phyloP scores from a whole-genome alignment of 2,888 invertebrate genomes.

The Drosophila paranaensis region DNA sequence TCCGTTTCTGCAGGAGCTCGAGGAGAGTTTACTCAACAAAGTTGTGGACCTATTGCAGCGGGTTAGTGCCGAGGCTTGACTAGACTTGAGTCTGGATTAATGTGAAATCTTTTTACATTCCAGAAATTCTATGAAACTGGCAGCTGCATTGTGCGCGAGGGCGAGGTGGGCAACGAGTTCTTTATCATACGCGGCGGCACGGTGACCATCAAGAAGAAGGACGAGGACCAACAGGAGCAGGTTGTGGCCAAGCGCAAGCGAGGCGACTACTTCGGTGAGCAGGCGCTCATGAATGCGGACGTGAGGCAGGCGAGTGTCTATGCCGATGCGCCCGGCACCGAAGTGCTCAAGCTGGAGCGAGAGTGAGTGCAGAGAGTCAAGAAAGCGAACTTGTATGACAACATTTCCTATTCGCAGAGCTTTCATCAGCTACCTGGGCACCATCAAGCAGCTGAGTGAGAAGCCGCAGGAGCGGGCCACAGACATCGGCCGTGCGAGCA shows the following conservation, averaged over 20 bases:
- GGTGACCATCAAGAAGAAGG: constrained; percentile 90
- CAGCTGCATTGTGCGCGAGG: constrained; percentile 92
- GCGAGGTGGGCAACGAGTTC: constrained; percentile 94
- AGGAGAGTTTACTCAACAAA: constrained; percentile 89
- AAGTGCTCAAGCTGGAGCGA: constrained; percentile 94
- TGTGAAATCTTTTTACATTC: background rate
- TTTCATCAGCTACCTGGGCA: constrained; percentile 94
- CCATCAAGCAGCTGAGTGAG: constrained; percentile 85
- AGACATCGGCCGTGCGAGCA: constrained; percentile 58
- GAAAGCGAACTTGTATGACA: too few species aligned
- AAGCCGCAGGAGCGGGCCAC: constrained; percentile 67
- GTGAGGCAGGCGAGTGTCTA: constrained; percentile 95
- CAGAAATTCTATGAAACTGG: constrained; percentile 93
- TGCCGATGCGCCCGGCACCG: constrained; percentile 92
- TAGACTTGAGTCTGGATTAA: background rate
- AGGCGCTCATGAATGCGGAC: constrained; percentile 93
- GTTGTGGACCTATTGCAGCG: constrained; percentile 95
- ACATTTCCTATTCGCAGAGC: constrained; percentile 85
- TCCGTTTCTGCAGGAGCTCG: constrained; percentile 90
- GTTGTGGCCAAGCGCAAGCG: constrained; percentile 89
- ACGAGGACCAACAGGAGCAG: constrained; percentile 87
- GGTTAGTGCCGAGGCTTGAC: constrained; percentile 85
- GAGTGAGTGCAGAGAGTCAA: constrained; percentile 86
- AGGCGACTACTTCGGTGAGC: constrained; percentile 95
- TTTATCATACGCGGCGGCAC: constrained; percentile 95